These are phyloP conservation scores for Parotia lawesii DNA, from an alignment of 2,113 vertebrate genomes.

Conservation along the genomic window DNA sequence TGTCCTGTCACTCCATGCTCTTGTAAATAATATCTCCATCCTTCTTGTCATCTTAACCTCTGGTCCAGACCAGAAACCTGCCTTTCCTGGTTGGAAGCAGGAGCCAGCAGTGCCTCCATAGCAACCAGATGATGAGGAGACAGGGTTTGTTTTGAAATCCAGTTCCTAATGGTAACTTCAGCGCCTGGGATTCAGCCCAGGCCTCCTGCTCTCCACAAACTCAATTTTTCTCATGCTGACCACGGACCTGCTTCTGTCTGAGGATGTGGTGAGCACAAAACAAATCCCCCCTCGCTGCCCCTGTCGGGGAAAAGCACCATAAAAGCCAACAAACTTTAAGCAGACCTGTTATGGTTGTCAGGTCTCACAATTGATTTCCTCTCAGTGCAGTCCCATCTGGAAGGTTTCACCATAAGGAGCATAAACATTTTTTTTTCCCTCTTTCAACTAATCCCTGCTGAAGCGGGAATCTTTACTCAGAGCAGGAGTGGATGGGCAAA, in stretches of 20 bases:
- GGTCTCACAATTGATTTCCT: slow-evolving; percentile 14
- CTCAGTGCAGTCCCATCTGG: slow-evolving; percentile 35
- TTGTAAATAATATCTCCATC: not conserved
- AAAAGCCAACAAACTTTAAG: slow-evolving; percentile 22
- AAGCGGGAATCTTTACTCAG: not conserved
- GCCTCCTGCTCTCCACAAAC: not conserved
- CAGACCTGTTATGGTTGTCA: not conserved
- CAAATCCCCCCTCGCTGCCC: not conserved
- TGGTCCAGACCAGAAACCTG: not conserved
- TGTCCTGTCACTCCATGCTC: not conserved
- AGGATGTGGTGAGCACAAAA: not conserved
- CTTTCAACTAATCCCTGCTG: not conserved
- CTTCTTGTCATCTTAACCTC: not conserved
- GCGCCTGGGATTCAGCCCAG: not conserved
- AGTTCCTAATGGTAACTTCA: not conserved
- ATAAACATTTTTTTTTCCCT: not conserved
- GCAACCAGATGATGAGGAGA: slow-evolving; percentile 41
- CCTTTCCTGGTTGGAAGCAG: not conserved
- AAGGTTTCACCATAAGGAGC: slow-evolving; percentile 9
- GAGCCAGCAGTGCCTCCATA: slow-evolving; percentile 36
- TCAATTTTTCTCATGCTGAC: not conserved
- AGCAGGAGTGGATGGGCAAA: not conserved
- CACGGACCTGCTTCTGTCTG: not conserved
- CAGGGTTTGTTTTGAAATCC: not conserved
- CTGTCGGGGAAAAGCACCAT: not conserved